Base-by-base conservation (phyloP, 2,888 invertebrate genomes). In the Salticus scenicus region DNA sequence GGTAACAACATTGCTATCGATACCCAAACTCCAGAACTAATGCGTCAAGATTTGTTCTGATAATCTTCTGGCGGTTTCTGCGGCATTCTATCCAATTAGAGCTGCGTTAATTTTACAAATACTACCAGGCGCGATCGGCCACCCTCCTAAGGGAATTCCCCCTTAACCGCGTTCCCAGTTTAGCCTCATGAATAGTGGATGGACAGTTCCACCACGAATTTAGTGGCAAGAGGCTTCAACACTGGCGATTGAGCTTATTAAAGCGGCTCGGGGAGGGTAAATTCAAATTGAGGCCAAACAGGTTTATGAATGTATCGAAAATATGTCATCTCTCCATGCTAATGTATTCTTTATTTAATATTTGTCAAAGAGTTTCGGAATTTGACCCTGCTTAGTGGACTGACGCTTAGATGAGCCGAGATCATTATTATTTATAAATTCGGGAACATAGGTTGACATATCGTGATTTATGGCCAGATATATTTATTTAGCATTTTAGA, bases 41-140 rank as follows among this genome's bases (percentile, higher is more conserved):
- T 24, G 24, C 57, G 57, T 57, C 24, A 57, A 57, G 57, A 57
- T 57, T 20, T 57, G 57, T 24, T 28, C 37, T 47, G 72, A 80
- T 72, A 80, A 80, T 80, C 79, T 64, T 37, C 70, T 75, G 71
- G 70, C 64, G 75, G 75, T 70, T 81, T 74, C 74, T 10, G 74
- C 71, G 75, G 75, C 75, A 47, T 24, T 42, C 64, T 27, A 82
- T 63, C 75, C 82, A 82, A 82, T 82, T 82, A 82, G 70, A 57
- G 57, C 71, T 67, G 71, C 75, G 75, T 75, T 82, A 82, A 82
- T 82, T 82, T 82, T 82, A 75, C 82, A 75, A 82, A 82, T 71
- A 75, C 75, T 70, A 41, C 64, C 80, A n/a, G 37, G 66, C 70
- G 41, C 67, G 30, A 67, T 67, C 42, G 41, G 47, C 64, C 17